Percentiles rank a stretch among this genome's conserved stretches.
Conservation (phyloP, 2,797 vertebrate genomes). For the Xerus rutilus region DNA sequence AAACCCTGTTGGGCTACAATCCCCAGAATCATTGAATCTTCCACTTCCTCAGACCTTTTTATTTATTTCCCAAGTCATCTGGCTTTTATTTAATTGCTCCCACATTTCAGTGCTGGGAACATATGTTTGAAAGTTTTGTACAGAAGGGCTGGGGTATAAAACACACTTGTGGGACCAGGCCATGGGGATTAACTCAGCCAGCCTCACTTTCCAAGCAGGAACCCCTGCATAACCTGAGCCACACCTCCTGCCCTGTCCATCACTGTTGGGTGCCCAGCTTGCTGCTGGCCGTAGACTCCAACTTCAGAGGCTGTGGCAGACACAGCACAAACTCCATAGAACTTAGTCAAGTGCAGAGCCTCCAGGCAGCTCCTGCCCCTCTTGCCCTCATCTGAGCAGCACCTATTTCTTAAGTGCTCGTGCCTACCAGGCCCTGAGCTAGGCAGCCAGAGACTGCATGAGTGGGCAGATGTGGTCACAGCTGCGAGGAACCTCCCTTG, state of each 20-base stretch:
- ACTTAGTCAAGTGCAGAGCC: not conserved
- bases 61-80: constrained; percentile 45
- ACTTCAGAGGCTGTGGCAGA: not conserved
- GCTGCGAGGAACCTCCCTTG: not conserved
- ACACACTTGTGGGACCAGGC: not conserved
- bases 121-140: not conserved
- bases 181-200: not conserved
- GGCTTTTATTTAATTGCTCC: not conserved
- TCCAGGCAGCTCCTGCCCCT: not conserved
- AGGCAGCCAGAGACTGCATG: not conserved
- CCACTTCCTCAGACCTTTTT: not conserved
- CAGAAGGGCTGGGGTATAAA: not conserved
- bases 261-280: not conserved
- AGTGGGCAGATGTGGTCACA: not conserved
- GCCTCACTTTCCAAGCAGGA: not conserved
- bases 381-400: not conserved
- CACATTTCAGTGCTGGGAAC: not conserved
- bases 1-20: not conserved
- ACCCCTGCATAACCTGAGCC: not conserved
- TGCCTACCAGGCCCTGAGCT: not conserved
- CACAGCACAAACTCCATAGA: not conserved
- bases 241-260: too few relatives aligned
- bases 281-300: rapidly evolving
- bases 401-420: not conserved
- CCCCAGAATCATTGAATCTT: not conserved